Conservation (phyloP, 1,140 invertebrate species). For the Ganaspis sp. region DNA sequence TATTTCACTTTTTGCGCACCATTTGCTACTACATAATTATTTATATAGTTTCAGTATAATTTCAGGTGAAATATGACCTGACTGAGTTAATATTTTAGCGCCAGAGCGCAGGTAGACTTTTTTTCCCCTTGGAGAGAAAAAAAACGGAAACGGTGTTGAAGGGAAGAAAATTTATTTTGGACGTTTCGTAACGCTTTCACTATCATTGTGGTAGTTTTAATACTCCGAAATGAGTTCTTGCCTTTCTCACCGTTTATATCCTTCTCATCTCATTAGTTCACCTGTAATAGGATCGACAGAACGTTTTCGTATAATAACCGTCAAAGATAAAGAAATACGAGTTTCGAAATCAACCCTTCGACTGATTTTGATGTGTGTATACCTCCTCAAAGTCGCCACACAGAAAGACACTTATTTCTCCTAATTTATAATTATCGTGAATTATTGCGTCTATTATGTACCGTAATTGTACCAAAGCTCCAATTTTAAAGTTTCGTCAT, state of each 20-base stretch:
- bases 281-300: neutral
- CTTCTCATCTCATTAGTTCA: conserved; percentile 13
- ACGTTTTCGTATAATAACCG: conserved; percentile 15
- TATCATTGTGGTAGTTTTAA: conserved; percentile 1
- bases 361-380: neutral
- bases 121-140: too few relatives aligned
- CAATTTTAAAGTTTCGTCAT: neutral
- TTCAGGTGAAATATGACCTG: neutral
- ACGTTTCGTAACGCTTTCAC: conserved; percentile 2
- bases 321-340: conserved; percentile 20
- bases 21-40: too few relatives aligned
- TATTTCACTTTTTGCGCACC: too few relatives aligned
- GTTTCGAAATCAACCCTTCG: conserved; percentile 13
- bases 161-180: neutral
- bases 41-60: neutral
- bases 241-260: conserved; percentile 10
- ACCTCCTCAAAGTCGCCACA: neutral
- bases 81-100: neutral
- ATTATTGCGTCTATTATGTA: neutral
- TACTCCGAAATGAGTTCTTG: neutral
- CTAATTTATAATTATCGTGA: neutral
- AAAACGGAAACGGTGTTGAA: too few relatives aligned
- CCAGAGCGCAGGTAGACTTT: too few relatives aligned
- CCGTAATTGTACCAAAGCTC: neutral
- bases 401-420: neutral